Evolutionary conservation across 2,113 vertebrate species (phyloP).

Genomic region (Hippocampus zosterae): DNA sequence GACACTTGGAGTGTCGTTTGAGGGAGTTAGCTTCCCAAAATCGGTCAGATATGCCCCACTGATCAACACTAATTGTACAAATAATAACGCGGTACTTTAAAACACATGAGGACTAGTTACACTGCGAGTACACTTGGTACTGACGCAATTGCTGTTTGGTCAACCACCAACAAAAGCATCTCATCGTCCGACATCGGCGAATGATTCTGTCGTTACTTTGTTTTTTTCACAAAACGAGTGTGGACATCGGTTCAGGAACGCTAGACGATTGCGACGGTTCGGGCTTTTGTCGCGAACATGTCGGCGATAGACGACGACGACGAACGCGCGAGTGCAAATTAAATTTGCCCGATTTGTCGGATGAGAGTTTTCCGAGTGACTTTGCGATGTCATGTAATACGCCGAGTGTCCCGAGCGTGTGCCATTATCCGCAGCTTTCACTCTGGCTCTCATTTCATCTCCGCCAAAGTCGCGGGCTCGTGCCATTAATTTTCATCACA

Average conservation of each 20-base stretch:
- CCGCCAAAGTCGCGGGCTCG: slow-evolving; percentile 11
- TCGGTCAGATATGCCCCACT: neutral
- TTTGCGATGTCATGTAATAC: neutral
- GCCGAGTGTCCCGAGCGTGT: neutral
- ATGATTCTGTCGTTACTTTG: too few species aligned
- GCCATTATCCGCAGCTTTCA: neutral
- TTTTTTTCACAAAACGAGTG: neutral
- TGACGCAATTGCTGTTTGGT: neutral
- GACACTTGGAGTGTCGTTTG: neutral
- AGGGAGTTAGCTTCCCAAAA: neutral
- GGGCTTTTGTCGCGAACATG: neutral
- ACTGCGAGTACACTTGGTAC: neutral
- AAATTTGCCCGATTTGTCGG: neutral
- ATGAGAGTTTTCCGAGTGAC: neutral
- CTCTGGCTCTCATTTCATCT: slow-evolving; percentile 13
- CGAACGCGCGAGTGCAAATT: neutral
- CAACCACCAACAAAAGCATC: too few species aligned
- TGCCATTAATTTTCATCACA: slow-evolving; percentile 49
- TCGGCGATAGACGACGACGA: neutral
- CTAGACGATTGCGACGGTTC: neutral
- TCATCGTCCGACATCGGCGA: too few species aligned
- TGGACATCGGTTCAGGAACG: neutral
- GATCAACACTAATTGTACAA: neutral
- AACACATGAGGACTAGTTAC: neutral
- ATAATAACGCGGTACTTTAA: neutral